Evolutionary conservation across 2,113 vertebrate genomes (phyloP).

Genomic region (Platysteira castanea): DNA sequence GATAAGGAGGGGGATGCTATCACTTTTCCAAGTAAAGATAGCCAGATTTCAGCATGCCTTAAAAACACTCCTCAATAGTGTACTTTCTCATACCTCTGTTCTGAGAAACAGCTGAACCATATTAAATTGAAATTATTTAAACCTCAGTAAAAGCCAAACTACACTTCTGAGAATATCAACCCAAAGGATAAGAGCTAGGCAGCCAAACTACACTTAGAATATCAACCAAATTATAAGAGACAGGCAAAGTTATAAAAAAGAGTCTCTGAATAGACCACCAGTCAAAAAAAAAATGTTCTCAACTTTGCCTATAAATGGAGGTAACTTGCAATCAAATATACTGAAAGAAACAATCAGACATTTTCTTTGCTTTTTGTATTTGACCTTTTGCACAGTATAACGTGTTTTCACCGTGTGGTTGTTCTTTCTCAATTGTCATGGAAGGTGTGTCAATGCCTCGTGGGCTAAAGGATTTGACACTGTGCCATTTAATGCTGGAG

Average conservation of each 20-base stretch:
- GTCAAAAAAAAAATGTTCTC: background rate
- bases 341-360: background rate
- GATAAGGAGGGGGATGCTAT: background rate
- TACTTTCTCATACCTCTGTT: background rate
- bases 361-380: background rate
- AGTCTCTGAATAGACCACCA: background rate
- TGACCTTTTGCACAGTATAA: background rate
- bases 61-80: background rate
- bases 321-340: background rate
- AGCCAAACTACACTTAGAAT: background rate
- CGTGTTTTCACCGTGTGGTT: background rate
- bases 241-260: background rate
- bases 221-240: background rate
- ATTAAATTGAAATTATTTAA: conserved; percentile 11
- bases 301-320: background rate
- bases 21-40: conserved; percentile 17
- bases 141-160: background rate
- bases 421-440: background rate
- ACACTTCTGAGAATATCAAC: background rate
- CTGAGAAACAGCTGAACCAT: background rate
- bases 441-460: background rate
- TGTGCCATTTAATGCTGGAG: background rate
- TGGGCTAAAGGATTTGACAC: background rate
- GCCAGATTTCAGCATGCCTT: conserved; percentile 21
- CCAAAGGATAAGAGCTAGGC: background rate